A percentile compares a stretch with the other conserved stretches of the same genome.
Evolutionary conservation across 2,888 invertebrate species (phyloP).

Genomic region (Polyommatus icarus): DNA sequence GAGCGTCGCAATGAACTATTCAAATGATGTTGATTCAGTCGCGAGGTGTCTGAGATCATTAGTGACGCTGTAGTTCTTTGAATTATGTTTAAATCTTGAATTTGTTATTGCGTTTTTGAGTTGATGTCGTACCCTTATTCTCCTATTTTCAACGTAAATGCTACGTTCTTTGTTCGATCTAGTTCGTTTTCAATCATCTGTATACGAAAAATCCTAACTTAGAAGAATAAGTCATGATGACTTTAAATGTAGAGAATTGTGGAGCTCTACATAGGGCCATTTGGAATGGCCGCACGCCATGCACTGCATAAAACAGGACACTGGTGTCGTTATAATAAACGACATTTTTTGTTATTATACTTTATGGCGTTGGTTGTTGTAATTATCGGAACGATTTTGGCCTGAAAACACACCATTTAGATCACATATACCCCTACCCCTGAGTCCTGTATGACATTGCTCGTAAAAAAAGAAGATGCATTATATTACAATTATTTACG

Average conservation of each 20-base stretch:
- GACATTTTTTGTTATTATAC: too few relatives aligned
- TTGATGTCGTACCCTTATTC: neutral
- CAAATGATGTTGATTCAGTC: slow-evolving; percentile 43
- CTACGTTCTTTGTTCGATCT: neutral
- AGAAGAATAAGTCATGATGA: neutral
- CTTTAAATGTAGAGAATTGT: neutral
- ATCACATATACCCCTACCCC: too few relatives aligned
- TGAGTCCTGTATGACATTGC: too few relatives aligned
- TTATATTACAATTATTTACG: too few relatives aligned
- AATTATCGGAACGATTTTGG: too few relatives aligned
- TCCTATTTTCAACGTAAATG: neutral
- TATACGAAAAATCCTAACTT: neutral
- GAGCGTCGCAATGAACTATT: slow-evolving; percentile 43
- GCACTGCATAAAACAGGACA: neutral
- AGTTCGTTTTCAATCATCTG: neutral
- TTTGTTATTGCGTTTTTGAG: neutral
- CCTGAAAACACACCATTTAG: too few relatives aligned
- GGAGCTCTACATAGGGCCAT: neutral
- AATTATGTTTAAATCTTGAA: slow-evolving; percentile 13
- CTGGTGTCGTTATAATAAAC: too few relatives aligned
- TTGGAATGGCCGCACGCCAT: neutral
- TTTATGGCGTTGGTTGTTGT: too few relatives aligned
- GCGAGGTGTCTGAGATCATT: slow-evolving; percentile 45
- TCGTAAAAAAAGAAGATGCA: too few relatives aligned
- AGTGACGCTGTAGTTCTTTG: slow-evolving; percentile 35